Base-by-base conservation (phyloP, 1,140 invertebrate genomes). In the Papilio dardanus region DNA sequence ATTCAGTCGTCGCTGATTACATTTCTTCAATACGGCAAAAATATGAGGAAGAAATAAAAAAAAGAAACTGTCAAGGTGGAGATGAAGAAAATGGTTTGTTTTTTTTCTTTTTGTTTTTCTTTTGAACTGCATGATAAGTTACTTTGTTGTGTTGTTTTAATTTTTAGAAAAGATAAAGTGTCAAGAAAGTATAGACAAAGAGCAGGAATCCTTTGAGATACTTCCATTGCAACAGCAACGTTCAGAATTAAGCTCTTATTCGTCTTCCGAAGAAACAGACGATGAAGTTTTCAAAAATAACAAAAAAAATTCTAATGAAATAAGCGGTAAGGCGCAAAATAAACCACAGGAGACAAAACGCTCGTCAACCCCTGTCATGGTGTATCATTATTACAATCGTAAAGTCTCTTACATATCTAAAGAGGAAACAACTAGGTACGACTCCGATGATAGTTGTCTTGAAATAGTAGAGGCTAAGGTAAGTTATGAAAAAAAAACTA, bases 71-170 rank as follows among this genome's bases (percentile, higher is more conserved):
- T 28, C 54, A 62, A 62, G 24, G 8, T 28, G 28, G 28, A 16
- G 21, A 62, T 21, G 7, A 50, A 50, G 46, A n/a, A 50, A 50
- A 50, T 5, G 46, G 54, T 62, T 62, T 62, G 54, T 62, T 62
- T 1, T 62, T 2, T 28, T 5, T 62, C 10, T 28, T 58, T 62
- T 62, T 62, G 4, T 16, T 5, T 4, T 28, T 62, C 12, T 28
- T 62, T 62, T 28, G 6, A 62, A 30, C 5, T 30, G 12, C 30
- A 5, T 62, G 28, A 16, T 3, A 62, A 1, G 7, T 62, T 30
- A 28, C n/a, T n/a, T n/a, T n/a, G n/a, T n/a, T n/a, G n/a, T n/a
- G n/a, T n/a, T n/a, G 14, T 3, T 1, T 62, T 28, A 16, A 1
- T 62, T 62, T 62, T 62, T 14, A 62, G 54, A 62, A 62, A 62